Evolutionary conservation across 2,797 vertebrate species (phyloP), one percentile per base, ranked within the genome.

Genomic region (Caiman crocodilus): DNA sequence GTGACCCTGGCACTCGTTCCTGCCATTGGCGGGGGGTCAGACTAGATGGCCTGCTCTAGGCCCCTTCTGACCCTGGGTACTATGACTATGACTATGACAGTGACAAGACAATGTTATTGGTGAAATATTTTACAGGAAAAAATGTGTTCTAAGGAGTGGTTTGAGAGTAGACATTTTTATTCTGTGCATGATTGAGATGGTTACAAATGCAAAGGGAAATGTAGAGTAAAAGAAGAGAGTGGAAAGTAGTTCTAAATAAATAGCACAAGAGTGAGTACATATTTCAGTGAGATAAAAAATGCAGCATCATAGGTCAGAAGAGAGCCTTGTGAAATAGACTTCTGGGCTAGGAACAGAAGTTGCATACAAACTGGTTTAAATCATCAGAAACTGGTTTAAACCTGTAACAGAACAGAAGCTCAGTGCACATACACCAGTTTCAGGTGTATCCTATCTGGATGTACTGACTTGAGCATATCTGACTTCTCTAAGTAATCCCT

Each of bases 251-350:
- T n/a, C 56, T 17, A 57, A 57, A 75, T 79, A 57, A 28, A 2
- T n/a, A 16, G 57, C 6, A 3, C 63, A 57, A 42, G 18, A 77
- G 3, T 15, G 16, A 50, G 21, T 84, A 42, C 2, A 64, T 35
- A 79, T 79, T 88, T 60, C 63, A 75, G 13, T 14, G 8, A 20
- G 88, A 87, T 26, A 85, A 28, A 11, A 89, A 82, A 59, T 77
- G 26, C 1, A 67, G 60, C 10, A 64, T 5, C 26, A 42, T 42
- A 30, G 2, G 82, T 91, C 63, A 69, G 59, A 67, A 89, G 30
- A 77, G 28, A 91, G 77, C 18, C 6, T 85, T 79, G 8, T 26
- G 3, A 1, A 57, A 42, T 30, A 57, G 5, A n/a, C 58, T 83
- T 79, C 4, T 84, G 42, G 42, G 42, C 42, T 42, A 42, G 42